Evolutionary conservation across 2,113 vertebrate genomes (phyloP).

Genomic region (Henicopernis longicauda): DNA sequence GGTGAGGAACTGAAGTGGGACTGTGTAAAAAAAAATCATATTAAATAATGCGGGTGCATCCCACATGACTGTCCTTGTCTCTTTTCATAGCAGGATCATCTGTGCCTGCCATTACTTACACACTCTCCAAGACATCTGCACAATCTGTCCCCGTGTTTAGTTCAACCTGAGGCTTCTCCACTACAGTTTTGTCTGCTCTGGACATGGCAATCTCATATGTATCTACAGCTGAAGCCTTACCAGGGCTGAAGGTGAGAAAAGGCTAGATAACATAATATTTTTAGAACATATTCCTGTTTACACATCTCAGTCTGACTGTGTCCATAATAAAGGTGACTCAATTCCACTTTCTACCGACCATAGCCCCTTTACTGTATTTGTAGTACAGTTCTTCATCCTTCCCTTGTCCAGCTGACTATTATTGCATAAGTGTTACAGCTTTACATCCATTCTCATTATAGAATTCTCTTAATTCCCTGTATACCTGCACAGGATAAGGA

Average conservation of each 20-base stretch:
- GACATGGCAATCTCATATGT: background rate
- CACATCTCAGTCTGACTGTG: background rate
- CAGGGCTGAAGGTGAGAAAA: background rate
- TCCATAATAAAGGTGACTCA: background rate
- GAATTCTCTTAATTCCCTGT: background rate
- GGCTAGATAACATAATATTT: background rate
- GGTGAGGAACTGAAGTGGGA: background rate
- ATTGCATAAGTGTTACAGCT: background rate
- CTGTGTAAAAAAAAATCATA: background rate
- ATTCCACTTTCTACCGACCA: background rate
- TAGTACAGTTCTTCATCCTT: background rate
- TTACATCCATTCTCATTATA: conserved; percentile 29
- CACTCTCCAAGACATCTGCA: background rate
- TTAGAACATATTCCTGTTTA: background rate
- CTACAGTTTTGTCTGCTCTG: background rate
- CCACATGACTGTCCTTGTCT: rapidly evolving
- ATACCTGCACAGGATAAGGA: background rate
- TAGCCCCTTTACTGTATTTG: background rate
- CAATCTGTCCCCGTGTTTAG: background rate
- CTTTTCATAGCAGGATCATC: background rate
- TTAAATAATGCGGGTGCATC: background rate
- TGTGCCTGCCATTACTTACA: background rate
- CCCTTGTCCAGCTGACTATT: background rate
- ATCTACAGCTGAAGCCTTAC: background rate
- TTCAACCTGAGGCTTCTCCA: background rate